A percentile compares a stretch with the other conserved stretches of the same genome.
These are phyloP conservation scores for Drosophila formosana DNA, from an alignment of 2,888 invertebrate species.

Conservation along the genomic window DNA sequence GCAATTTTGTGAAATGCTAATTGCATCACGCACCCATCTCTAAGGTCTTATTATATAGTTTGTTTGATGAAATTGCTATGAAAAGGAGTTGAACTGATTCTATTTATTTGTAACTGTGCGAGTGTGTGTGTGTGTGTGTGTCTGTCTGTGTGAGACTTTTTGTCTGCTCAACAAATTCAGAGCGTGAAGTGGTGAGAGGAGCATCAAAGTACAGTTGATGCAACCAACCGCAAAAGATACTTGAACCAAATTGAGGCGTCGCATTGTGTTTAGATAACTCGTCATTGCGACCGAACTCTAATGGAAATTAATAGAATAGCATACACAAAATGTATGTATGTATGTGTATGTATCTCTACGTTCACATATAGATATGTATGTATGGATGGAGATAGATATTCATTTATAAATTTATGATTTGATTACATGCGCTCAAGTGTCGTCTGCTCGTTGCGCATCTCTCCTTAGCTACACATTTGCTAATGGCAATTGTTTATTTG, in stretches of 20 bases:
- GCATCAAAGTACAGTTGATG: constrained; percentile 61
- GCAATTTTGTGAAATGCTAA: background rate
- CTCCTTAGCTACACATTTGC: constrained; percentile 74
- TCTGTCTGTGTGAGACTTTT: constrained; percentile 47
- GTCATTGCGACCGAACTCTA: constrained; percentile 48
- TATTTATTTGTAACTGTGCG: constrained; percentile 50
- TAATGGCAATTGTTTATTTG: constrained; percentile 79
- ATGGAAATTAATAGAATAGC: constrained; percentile 79
- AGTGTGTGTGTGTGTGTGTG: constrained; percentile 10
- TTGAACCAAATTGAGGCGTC: constrained; percentile 75
- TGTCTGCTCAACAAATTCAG: constrained; percentile 57
- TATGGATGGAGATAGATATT: constrained; percentile 4
- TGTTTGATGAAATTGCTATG: constrained; percentile 76
- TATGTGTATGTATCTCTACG: constrained; percentile 17
- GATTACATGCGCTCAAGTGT: constrained; percentile 76
- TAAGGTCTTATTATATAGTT: constrained; percentile 49
- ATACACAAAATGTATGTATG: constrained; percentile 25
- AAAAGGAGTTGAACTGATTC: constrained; percentile 76
- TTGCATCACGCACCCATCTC: constrained; percentile 37
- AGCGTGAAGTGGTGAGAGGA: constrained; percentile 7
- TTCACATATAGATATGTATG: constrained; percentile 3
- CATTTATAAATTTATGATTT: constrained; percentile 72
- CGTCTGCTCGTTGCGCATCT: constrained; percentile 58
- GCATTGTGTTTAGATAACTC: constrained; percentile 65
- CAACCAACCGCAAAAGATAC: constrained; percentile 66